Evolutionary conservation across 2,888 invertebrate genomes (phyloP), one percentile per base, ranked within the genome.

Genomic region (Folsomia manolachei): DNA sequence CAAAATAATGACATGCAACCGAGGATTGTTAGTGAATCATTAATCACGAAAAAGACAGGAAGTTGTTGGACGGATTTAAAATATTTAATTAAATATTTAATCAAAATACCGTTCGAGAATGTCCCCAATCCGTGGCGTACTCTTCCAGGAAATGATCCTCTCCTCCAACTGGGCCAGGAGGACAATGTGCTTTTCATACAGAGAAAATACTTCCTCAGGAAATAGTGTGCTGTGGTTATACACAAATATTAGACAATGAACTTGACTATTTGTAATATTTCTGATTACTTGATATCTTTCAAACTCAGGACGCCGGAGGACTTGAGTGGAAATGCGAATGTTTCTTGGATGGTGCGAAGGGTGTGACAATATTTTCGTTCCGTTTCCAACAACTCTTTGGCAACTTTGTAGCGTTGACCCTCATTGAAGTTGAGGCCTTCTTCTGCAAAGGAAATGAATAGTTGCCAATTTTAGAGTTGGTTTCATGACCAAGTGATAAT

Each of bases 361-460:
- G 83, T 83, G 19, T 82, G 81, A 78, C 85, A 85, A 80, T 85
- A 86, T 62, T 83, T 83, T 66, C 83, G 81, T 74, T 86, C 85
- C 0, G 84, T 84, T 63, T 84, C 84, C 1, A 85, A 76, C 24
- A 85, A 81, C 73, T 85, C 85, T 70, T 82, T 71, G 11, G 82
- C 82, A n/a, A 83, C 81, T 39, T 80, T 78, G 68, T 79, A 76
- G 60, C 83, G 71, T 69, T 82, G 82, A 4, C 72, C 81, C 80
- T 82, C 81, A 63, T 76, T 74, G 67, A 76, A 80, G 66, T 63
- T 72, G 70, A 70, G 24, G 9, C 21, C 60, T 21, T n/a, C 60
- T 7, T 19, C 60, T 60, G 60, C n/a, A 60, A 21, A 60, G 14
- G 39, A 39, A 39, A 39, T 39, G 39, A 39, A 39, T n/a, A n/a